Evolutionary conservation across 2,888 invertebrate species (phyloP).

Genomic region (Plebejus anna): DNA sequence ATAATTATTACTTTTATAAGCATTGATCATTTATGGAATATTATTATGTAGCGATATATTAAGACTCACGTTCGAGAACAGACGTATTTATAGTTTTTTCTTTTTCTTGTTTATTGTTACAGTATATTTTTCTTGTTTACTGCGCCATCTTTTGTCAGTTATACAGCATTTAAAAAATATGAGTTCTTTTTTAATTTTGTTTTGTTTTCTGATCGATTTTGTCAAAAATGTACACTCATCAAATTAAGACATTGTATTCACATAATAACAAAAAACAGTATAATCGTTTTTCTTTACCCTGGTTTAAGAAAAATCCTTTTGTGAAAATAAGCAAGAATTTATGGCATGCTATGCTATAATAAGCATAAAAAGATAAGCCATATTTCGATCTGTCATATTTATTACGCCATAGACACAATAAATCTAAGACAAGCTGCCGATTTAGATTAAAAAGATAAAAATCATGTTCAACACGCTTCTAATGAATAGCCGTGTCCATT

Average conservation of each 20-base stretch:
- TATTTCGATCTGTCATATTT: background rate
- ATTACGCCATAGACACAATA: background rate
- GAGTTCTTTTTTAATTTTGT: no score
- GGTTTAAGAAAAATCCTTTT: background rate
- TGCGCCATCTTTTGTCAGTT: no score
- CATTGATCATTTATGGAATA: no score
- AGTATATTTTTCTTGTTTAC: no score
- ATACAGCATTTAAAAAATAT: no score
- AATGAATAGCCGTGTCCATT: conserved; percentile 11
- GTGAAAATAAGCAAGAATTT: background rate
- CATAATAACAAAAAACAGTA: background rate
- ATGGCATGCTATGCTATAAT: background rate
- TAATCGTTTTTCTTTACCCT: background rate
- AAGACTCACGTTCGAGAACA: no score
- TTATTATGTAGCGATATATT: no score
- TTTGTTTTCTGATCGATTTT: no score
- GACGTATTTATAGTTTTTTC: no score
- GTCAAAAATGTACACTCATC: no score
- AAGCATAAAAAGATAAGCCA: background rate
- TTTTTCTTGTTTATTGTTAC: no score
- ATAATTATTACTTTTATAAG: background rate
- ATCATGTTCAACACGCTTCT: background rate
- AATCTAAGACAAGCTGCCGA: conserved; percentile 2
- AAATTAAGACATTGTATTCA: background rate
- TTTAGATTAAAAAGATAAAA: conserved; percentile 8